Base-by-base conservation (phyloP, 2,888 invertebrate species). In the Pseudococcus viburni region DNA sequence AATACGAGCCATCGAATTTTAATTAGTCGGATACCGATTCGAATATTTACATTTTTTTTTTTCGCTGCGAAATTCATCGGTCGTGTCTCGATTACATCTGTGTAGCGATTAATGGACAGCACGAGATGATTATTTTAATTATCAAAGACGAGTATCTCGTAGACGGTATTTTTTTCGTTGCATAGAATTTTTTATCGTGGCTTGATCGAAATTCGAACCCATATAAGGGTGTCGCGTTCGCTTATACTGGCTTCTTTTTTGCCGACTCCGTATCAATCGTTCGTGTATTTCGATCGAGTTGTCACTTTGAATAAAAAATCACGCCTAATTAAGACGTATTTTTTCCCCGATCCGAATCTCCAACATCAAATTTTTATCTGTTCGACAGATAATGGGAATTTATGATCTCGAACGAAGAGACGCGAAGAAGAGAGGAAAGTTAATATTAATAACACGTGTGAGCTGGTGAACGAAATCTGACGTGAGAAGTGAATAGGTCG, bases 41-140 rank as follows among this genome's bases (percentile, higher is more conserved):
- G 73, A 73, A 33, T 17, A 73, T 73, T 73, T 33, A 73, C 73
- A 55, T 55, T 55, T 55, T 64, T 33, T 64, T 64, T 64, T 22
- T 22, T 22, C 9, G 3, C 6, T 22, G 73, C 73, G n/a, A 73
- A 26, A 73, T 33, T 73, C 7, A 59, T 68, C 33, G 7, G 0
- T 19, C 19, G n/a, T n/a, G 59, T 59, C 59, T 64, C 64, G 64
- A 11, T 64, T 64, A 19, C 12, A 64, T 55, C 48, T 48, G 11
- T n/a, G n/a, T n/a, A n/a, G 55, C 64, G 22, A 73, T 73, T 33
- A 73, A 73, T 33, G n/a, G 17, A 15, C 33, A 26, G 73, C 73
- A 73, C 73, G 73, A 73, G 73, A 33, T 73, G 26, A 73, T 26
- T 73, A 68, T 73, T 73, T 73, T 73, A 73, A 73, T 73, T 73